Conservation (phyloP, 2,113 vertebrate genomes). For the Xenus cinereus region DNA sequence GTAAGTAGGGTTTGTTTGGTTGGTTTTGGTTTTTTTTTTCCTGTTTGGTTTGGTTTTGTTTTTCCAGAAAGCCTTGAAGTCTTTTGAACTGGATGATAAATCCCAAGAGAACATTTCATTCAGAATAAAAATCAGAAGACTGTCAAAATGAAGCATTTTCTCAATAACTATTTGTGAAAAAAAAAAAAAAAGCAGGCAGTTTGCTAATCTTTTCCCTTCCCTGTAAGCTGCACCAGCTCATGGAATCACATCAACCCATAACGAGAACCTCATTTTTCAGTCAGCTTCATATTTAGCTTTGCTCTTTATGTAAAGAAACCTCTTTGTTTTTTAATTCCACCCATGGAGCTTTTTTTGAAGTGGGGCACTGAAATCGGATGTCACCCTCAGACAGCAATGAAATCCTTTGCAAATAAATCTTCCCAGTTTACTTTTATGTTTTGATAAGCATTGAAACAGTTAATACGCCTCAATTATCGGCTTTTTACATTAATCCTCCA, state of each 20-base stretch:
- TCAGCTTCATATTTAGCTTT: background rate
- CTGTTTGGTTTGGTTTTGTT: background rate
- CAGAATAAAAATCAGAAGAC: background rate
- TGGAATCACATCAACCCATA: background rate
- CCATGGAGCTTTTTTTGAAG: background rate
- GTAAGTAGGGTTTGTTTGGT: background rate
- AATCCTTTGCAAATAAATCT: background rate
- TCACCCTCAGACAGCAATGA: background rate
- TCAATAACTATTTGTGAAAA: background rate
- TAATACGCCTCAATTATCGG: background rate
- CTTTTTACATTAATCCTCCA: background rate
- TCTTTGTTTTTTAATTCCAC: background rate
- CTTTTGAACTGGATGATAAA: background rate
- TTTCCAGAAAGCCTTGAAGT: background rate
- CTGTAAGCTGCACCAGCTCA: background rate
- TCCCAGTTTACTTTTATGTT: background rate
- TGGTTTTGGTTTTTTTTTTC: too few relatives aligned
- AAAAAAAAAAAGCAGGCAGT: background rate
- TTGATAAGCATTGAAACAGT: background rate
- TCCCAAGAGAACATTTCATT: background rate
- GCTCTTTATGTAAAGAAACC: background rate
- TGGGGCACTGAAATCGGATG: background rate
- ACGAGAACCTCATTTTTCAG: background rate
- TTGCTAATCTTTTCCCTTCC: background rate
- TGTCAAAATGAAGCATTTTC: background rate